Conservation (phyloP, 2,113 vertebrate species). For the Gnathonemus echidnorhynchus region DNA sequence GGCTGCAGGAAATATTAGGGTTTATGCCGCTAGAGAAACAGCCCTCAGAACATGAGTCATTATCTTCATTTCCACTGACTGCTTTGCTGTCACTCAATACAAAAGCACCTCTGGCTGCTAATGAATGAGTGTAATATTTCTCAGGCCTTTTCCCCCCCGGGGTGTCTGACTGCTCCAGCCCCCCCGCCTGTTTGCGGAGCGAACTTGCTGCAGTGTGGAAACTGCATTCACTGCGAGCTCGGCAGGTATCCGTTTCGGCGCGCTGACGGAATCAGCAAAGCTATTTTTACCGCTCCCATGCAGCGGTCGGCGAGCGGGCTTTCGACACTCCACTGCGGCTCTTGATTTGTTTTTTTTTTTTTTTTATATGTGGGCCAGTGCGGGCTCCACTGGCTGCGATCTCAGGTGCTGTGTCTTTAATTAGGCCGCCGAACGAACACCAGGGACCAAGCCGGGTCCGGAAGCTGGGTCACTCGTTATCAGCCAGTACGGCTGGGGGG, state of each 20-base stretch:
- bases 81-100: neutral
- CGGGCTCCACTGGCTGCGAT: neutral
- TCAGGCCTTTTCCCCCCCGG: no score
- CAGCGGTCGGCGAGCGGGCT: neutral
- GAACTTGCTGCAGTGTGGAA: neutral
- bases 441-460: neutral
- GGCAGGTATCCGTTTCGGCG: slow-evolving; percentile 4
- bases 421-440: neutral
- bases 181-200: neutral
- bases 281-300: slow-evolving; percentile 18
- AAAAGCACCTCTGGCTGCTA: neutral
- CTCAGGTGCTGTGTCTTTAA: neutral
- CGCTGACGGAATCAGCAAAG: slow-evolving; percentile 1
- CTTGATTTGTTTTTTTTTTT: no score
- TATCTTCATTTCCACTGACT: neutral
- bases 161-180: no score
- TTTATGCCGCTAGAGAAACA: neutral
- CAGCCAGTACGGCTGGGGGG: no score
- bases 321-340: neutral
- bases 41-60: neutral
- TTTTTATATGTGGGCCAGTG: neutral
- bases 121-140: neutral
- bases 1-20: neutral
- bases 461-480: neutral
- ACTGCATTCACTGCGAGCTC: neutral